Percentiles rank a stretch among this genome's conserved stretches.
Evolutionary conservation across 2,113 vertebrate species (phyloP).

Genomic region (Perca flavescens): DNA sequence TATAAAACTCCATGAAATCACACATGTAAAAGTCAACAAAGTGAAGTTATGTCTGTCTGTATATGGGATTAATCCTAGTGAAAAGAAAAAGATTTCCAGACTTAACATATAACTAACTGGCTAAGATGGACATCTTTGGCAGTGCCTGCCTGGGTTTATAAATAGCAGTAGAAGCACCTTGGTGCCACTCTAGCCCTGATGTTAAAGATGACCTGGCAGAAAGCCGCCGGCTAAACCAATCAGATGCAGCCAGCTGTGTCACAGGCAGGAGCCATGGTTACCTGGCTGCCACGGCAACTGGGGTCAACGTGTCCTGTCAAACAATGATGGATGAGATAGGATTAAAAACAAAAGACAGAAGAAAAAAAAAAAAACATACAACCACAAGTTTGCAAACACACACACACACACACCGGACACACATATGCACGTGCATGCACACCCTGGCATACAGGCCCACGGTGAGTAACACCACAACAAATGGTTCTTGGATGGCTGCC

Average conservation of each 20-base stretch:
- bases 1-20: neutral
- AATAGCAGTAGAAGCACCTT: conserved; percentile 54
- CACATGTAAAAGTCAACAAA: neutral
- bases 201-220: conserved; percentile 73
- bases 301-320: conserved; percentile 67
- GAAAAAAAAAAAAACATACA: conserved; percentile 23
- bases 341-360: neutral
- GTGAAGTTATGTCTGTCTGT: neutral
- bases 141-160: conserved; percentile 41
- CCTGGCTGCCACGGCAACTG: conserved; percentile 74
- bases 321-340: conserved; percentile 64
- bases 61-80: neutral
- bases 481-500: conserved; percentile 60
- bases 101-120: neutral
- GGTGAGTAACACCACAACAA: conserved; percentile 49
- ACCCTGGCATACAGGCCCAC: conserved; percentile 6
- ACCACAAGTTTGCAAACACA: conserved; percentile 11
- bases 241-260: conserved; percentile 68
- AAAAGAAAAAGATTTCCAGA: neutral
- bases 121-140: conserved; percentile 22
- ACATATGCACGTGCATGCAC: conserved; percentile 12
- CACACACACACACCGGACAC: conserved; percentile 8
- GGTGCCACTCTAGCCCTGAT: conserved; percentile 55
- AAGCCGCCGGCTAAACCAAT: conserved; percentile 64
- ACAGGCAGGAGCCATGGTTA: conserved; percentile 73